Evolutionary conservation across 1,140 invertebrate species (phyloP).

Genomic region (Heliconius hewitsoni): DNA sequence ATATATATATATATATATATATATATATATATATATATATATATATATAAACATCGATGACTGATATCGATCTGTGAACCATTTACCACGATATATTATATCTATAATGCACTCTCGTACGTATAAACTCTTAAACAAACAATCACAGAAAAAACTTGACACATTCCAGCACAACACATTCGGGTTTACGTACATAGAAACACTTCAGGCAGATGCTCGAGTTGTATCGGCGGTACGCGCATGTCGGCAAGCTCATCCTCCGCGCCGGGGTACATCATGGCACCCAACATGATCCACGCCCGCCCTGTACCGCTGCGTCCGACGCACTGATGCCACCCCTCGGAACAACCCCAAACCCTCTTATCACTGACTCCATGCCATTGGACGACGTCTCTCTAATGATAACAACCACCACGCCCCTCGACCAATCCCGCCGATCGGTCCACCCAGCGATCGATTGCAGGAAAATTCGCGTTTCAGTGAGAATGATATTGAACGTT

Average conservation of each 20-base stretch:
- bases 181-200: conserved; percentile 85
- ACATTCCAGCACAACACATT: conserved; percentile 48
- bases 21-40: too few relatives aligned
- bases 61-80: neutral
- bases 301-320: conserved; percentile 64
- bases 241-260: conserved; percentile 76
- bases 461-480: conserved; percentile 67
- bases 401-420: conserved; percentile 75
- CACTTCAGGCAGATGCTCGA: conserved; percentile 88
- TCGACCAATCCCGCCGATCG: conserved; percentile 62
- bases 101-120: neutral
- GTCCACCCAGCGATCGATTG: conserved; percentile 74
- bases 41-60: too few relatives aligned
- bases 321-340: conserved; percentile 69
- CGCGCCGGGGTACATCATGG: conserved; percentile 80
- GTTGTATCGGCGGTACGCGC: conserved; percentile 85
- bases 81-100: neutral
- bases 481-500: conserved; percentile 64
- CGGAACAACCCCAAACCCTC: conserved; percentile 68
- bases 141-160: conserved; percentile 28
- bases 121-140: neutral
- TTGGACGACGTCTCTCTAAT: conserved; percentile 65
- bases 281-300: conserved; percentile 75
- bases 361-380: conserved; percentile 66
- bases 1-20: too few relatives aligned